Evolutionary conservation across 1,140 invertebrate species (phyloP).

Genomic region (Nebria ingens): DNA sequence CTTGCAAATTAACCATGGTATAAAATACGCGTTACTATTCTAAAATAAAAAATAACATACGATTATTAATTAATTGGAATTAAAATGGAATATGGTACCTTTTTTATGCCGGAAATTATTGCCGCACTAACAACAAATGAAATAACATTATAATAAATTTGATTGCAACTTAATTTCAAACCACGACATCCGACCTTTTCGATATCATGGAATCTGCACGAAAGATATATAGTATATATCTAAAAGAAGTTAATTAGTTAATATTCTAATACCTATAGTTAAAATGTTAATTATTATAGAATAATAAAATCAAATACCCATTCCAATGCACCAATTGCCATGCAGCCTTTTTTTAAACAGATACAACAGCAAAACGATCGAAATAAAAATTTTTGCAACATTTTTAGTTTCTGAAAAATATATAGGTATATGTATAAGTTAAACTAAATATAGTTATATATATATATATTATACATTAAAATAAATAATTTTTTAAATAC

Average conservation of each 20-base stretch:
- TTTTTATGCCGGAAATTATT: neutral
- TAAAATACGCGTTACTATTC: neutral
- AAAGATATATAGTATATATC: neutral
- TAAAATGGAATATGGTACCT: neutral
- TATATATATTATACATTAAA: too few relatives aligned
- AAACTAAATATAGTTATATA: too few relatives aligned
- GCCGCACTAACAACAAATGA: neutral
- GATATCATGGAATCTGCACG: neutral
- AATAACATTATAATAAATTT: neutral
- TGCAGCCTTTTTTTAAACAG: neutral
- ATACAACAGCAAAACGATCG: neutral
- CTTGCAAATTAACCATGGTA: neutral
- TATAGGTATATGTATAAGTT: too few relatives aligned
- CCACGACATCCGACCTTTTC: neutral
- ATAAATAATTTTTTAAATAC: too few relatives aligned
- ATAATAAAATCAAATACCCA: neutral
- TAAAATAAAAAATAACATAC: neutral
- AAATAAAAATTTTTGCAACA: neutral
- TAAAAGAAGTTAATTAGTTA: neutral
- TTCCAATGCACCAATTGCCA: neutral
- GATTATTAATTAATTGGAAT: neutral
- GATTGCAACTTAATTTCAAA: slow-evolving; percentile 3
- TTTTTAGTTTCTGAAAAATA: neutral
- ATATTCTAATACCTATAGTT: too few relatives aligned
- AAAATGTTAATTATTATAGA: too few relatives aligned